These are phyloP conservation scores for Nanger granti DNA, from an alignment of 2,113 vertebrate genomes.

Conservation along the genomic window DNA sequence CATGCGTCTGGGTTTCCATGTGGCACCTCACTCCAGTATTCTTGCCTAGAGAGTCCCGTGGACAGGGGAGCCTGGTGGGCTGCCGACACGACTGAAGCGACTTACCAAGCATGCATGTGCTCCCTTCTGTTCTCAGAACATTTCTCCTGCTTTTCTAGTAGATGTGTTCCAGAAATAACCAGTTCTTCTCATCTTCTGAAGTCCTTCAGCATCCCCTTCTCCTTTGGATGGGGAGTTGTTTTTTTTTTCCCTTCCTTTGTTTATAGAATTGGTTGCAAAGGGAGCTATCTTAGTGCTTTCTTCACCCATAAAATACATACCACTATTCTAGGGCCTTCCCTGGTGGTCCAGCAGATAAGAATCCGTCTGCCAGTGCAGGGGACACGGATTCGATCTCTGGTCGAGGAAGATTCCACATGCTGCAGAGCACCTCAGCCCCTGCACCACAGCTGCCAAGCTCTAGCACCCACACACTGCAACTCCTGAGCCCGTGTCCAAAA, in stretches of 20 bases:
- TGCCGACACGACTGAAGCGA: not conserved
- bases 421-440: rapidly evolving
- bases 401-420: not conserved
- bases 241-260: not conserved
- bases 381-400: rapidly evolving
- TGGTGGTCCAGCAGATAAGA: not conserved
- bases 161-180: not conserved
- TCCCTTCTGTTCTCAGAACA: rapidly evolving
- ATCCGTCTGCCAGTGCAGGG: not conserved
- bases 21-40: not conserved
- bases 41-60: not conserved
- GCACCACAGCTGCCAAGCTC: not conserved
- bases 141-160: not conserved
- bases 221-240: not conserved
- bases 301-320: rapidly evolving
- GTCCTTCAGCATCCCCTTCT: not conserved
- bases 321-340: not conserved
- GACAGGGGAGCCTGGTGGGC: not conserved
- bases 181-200: rapidly evolving
- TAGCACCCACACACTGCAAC: rapidly evolving
- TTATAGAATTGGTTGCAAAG: not conserved
- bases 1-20: not conserved
- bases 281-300: rapidly evolving
- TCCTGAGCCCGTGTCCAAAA: not conserved
- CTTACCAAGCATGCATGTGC: rapidly evolving